Evolutionary conservation across 1,140 invertebrate genomes (phyloP), one percentile per base, ranked within the genome.

Genomic region (Nomia melanderi): DNA sequence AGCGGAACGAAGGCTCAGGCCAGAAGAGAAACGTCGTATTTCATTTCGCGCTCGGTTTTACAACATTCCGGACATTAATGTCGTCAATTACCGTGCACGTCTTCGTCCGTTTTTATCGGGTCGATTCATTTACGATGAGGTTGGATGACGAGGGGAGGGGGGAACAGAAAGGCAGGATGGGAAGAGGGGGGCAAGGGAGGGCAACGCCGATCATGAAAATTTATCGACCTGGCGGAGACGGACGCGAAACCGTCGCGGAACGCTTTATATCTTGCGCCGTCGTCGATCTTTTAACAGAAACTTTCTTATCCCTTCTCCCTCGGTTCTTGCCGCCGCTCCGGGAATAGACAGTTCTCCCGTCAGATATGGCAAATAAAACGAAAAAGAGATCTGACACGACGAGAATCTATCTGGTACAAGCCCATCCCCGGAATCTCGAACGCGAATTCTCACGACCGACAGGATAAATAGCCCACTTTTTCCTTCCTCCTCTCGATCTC

Each of bases 401-500:
- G 41, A 31, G 63, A 50, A 65, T n/a, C 54, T 57, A 33, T 62
- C 57, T 56, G 23, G 25, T 56, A 27, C 54, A 57, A 31, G 20
- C 54, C 23, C 9, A 29, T 44, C 41, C 39, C 53, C 36, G 47
- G 75, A 86, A 84, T 85, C 82, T 78, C 70, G 83, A 84, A 79
- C 78, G 67, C 73, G 82, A 89, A 89, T 87, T 86, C 86, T 71
- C 71, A 65, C 50, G 17, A 20, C 27, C 54, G 54, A 57, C 54
- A 73, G 87, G 82, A 89, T 89, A 86, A 89, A 88, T 87, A 85
- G 79, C 82, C 47, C 73, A 50, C 27, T 50, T 63, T 33, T 14
- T 57, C 39, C 71, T 59, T 31, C 69, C 73, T 77, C 33, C 62
- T 54, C 67, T 44, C 41, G 41, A 44, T 44, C 20, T 44, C 41